phyloP scores from a whole-genome alignment of 2,113 vertebrate genomes.

The Siniperca knerii region DNA sequence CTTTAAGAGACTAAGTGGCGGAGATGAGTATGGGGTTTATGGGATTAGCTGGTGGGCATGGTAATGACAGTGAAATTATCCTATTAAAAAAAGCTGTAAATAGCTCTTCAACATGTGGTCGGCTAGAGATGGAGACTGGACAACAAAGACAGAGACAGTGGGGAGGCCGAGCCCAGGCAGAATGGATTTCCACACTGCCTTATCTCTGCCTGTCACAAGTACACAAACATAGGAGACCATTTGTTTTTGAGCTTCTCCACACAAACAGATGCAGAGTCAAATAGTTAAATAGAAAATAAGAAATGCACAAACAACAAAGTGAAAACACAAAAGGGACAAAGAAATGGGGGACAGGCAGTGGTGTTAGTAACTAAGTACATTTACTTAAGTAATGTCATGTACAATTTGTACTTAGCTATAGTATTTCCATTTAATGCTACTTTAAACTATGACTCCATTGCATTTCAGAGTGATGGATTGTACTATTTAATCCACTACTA shows the following conservation, averaged over 20 bases:
- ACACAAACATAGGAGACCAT: slow-evolving; percentile 17
- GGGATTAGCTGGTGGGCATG: slow-evolving; percentile 44
- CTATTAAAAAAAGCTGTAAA: slow-evolving; percentile 42
- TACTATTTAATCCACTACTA: neutral
- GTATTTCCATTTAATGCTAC: neutral
- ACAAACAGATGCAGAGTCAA: neutral
- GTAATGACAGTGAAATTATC: slow-evolving; percentile 46
- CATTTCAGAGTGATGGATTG: neutral
- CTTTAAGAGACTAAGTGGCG: slow-evolving; percentile 27
- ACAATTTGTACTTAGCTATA: neutral
- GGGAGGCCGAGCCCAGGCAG: slow-evolving; percentile 7
- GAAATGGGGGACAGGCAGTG: neutral
- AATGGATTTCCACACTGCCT: slow-evolving; percentile 55
- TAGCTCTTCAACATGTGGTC: slow-evolving; percentile 24
- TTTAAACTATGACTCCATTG: neutral
- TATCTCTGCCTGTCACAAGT: slow-evolving; percentile 51
- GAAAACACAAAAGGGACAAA: neutral
- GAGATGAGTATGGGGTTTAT: slow-evolving; percentile 28
- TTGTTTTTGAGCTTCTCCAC: slow-evolving; percentile 29
- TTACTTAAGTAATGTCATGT: neutral
- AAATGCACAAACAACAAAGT: neutral
- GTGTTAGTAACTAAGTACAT: neutral
- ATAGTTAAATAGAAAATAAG: slow-evolving; percentile 18
- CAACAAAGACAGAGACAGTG: slow-evolving; percentile 26
- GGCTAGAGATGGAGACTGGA: slow-evolving; percentile 39